phyloP scores from a whole-genome alignment of 2,888 invertebrate genomes.

The Acronicta aceris region DNA sequence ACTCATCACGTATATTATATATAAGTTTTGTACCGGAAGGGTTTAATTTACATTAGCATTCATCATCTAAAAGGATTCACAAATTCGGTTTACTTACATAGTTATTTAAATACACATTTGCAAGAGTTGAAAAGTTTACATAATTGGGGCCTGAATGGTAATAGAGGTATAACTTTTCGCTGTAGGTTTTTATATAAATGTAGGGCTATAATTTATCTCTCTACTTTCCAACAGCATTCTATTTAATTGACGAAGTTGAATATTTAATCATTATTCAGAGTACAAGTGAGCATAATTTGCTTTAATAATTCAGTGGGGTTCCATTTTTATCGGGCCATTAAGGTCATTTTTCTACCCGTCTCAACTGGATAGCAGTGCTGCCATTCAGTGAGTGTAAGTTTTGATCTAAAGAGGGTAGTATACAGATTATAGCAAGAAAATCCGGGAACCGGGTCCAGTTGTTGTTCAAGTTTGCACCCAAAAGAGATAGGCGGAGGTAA shows the following conservation, averaged over 20 bases:
- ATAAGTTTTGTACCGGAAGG: conserved; percentile 33
- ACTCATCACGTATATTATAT: conserved; percentile 21
- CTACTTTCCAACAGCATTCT: conserved; percentile 29
- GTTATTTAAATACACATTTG: conserved; percentile 6
- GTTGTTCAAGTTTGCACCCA: too few species aligned
- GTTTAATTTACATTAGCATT: conserved; percentile 7
- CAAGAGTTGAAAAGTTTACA: conserved; percentile 13
- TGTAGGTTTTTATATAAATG: conserved; percentile 33
- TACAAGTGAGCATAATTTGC: conserved; percentile 34
- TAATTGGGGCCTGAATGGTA: conserved; percentile 13
- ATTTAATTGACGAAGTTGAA: conserved; percentile 47
- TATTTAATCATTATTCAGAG: conserved; percentile 44
- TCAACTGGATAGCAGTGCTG: conserved; percentile 3
- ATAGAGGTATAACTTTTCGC: conserved; percentile 6
- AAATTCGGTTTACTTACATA: conserved; percentile 8
- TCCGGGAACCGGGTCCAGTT: too few species aligned
- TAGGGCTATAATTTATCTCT: conserved; percentile 36
- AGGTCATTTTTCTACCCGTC: conserved; percentile 49
- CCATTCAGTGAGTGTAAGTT: too few species aligned
- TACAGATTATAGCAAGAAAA: too few species aligned
- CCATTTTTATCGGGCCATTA: conserved; percentile 55
- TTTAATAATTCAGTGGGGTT: conserved; percentile 31
- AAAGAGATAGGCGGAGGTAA: too few species aligned
- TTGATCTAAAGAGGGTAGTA: too few species aligned
- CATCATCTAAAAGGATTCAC: conserved; percentile 22